Conservation (phyloP, 2,888 invertebrate species). For the Agrotis segetum region DNA sequence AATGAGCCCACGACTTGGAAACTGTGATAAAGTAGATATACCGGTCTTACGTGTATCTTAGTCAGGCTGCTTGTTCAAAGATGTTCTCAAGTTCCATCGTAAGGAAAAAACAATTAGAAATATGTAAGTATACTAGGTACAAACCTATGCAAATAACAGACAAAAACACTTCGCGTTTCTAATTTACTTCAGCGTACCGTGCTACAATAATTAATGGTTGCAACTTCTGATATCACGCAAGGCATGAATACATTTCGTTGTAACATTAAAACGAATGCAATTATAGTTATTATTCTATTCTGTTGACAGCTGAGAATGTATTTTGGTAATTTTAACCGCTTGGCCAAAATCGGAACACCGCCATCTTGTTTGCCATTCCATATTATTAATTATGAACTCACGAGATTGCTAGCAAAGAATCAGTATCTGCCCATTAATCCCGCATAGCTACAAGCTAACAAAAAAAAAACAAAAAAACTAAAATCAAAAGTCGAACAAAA, state of each 20-base stretch:
- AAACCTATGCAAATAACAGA: background rate
- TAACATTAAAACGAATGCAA: background rate
- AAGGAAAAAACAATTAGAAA: no score
- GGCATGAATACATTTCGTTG: background rate
- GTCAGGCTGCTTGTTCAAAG: background rate
- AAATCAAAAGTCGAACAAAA: slow-evolving; percentile 38
- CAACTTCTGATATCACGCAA: background rate
- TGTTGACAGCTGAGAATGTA: background rate
- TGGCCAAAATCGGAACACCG: background rate
- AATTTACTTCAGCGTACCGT: background rate
- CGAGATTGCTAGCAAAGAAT: background rate
- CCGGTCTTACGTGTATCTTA: background rate
- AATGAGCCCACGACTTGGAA: background rate
- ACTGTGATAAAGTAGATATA: slow-evolving; percentile 15
- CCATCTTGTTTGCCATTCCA: background rate
- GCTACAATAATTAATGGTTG: background rate
- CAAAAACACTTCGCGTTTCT: background rate
- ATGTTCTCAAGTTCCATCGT: background rate
- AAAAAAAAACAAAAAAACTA: background rate
- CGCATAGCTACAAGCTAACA: background rate
- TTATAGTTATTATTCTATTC: background rate
- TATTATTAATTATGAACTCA: no score
- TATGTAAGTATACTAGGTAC: no score
- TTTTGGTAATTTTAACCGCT: background rate
- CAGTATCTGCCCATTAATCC: background rate